Conservation (phyloP, 2,113 vertebrate genomes). For the Nothocercus julius region DNA sequence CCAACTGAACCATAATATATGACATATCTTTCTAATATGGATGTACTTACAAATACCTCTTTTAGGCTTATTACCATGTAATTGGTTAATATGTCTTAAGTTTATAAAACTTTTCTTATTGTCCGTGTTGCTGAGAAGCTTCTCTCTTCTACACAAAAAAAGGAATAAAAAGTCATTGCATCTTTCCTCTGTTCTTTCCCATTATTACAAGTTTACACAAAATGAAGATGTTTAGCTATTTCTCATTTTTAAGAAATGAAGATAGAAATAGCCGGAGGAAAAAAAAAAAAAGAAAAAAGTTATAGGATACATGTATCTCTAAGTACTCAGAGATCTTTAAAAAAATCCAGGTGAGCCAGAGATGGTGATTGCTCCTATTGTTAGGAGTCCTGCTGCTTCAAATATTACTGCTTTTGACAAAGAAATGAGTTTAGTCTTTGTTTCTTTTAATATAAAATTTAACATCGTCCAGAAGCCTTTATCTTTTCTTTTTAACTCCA, state of each 20-base stretch:
- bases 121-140: neutral
- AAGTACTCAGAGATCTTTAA: neutral
- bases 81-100: neutral
- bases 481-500: neutral
- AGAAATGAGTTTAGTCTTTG: neutral
- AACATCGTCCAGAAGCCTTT: neutral
- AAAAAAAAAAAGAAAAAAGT: neutral
- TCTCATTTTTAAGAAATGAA: neutral
- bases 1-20: neutral
- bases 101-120: neutral
- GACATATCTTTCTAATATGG: neutral
- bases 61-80: neutral
- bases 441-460: neutral
- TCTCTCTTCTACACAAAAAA: neutral
- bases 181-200: neutral
- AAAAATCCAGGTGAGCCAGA: neutral
- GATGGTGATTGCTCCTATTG: neutral
- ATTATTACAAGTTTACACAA: neutral
- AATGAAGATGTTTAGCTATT: neutral
- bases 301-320: neutral
- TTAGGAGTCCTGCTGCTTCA: neutral
- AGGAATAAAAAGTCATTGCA: neutral
- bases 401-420: neutral
- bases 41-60: neutral
- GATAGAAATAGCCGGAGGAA: neutral